Conservation (phyloP, 2,888 invertebrate species). For the Chironomus riparius region DNA sequence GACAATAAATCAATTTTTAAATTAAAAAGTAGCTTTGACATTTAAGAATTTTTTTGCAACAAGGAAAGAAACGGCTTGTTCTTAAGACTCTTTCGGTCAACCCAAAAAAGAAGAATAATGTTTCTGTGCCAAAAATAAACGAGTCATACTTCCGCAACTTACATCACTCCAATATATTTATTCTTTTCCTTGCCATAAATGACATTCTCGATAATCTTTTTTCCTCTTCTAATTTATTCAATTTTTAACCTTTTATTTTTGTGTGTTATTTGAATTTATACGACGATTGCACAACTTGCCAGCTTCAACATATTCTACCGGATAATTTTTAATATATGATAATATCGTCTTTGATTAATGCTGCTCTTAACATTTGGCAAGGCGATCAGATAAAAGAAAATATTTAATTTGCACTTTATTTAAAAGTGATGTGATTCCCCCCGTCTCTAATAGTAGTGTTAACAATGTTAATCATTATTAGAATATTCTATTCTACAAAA, state of each 20-base stretch:
- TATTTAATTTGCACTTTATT: neutral
- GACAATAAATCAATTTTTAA: conserved; percentile 12
- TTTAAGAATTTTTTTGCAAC: neutral
- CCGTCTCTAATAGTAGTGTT: no score
- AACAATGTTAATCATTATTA: neutral
- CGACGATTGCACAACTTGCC: neutral
- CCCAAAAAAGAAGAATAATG: neutral
- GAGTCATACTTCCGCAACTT: neutral
- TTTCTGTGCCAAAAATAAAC: neutral
- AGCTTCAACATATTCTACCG: neutral
- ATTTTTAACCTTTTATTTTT: conserved; percentile 8
- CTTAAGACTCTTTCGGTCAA: neutral
- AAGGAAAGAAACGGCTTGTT: neutral
- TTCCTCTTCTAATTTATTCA: conserved; percentile 19
- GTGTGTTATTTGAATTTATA: neutral
- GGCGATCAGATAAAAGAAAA: neutral
- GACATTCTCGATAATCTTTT: conserved; percentile 11
- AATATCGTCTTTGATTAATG: no score
- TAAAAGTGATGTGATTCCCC: neutral
- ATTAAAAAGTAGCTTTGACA: conserved; percentile 7
- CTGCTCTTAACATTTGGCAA: no score
- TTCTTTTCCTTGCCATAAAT: no score
- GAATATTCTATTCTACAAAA: neutral
- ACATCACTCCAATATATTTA: neutral
- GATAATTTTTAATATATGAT: neutral